phyloP scores from a whole-genome alignment of 2,888 invertebrate genomes.

The Eristalis pertinax region DNA sequence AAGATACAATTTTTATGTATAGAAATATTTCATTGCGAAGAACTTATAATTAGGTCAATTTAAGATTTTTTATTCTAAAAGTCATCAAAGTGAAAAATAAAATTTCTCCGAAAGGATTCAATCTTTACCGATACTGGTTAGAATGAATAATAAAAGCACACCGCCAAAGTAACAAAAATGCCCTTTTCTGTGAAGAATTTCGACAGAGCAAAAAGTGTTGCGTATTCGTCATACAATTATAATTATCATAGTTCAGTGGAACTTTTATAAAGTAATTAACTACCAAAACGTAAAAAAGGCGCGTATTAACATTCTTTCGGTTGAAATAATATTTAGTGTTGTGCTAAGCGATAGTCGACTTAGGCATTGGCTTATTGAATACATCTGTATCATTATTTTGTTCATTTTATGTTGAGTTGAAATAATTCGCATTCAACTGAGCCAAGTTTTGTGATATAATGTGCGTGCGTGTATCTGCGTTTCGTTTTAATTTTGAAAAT shows the following conservation, averaged over 20 bases:
- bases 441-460: slow-evolving; percentile 13
- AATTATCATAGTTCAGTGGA: background rate
- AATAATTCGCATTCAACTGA: slow-evolving; percentile 41
- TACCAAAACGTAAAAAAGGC: slow-evolving; percentile 27
- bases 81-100: background rate
- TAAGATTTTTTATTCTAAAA: background rate
- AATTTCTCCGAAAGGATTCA: no score
- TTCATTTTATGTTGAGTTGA: slow-evolving; percentile 49
- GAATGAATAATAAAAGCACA: background rate
- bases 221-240: slow-evolving; percentile 20
- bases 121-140: background rate
- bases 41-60: background rate
- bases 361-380: slow-evolving; percentile 22
- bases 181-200: background rate
- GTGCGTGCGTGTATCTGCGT: slow-evolving; percentile 31
- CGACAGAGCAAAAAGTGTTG: slow-evolving; percentile 3
- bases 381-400: background rate
- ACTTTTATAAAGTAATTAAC: background rate
- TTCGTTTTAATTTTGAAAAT: slow-evolving; percentile 12
- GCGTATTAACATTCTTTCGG: slow-evolving; percentile 43
- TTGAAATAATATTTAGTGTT: slow-evolving; percentile 33
- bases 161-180: background rate
- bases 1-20: background rate
- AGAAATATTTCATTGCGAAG: background rate
- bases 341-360: slow-evolving; percentile 45